Evolutionary conservation across 2,113 vertebrate species (phyloP).

Genomic region (Calypte anna): DNA sequence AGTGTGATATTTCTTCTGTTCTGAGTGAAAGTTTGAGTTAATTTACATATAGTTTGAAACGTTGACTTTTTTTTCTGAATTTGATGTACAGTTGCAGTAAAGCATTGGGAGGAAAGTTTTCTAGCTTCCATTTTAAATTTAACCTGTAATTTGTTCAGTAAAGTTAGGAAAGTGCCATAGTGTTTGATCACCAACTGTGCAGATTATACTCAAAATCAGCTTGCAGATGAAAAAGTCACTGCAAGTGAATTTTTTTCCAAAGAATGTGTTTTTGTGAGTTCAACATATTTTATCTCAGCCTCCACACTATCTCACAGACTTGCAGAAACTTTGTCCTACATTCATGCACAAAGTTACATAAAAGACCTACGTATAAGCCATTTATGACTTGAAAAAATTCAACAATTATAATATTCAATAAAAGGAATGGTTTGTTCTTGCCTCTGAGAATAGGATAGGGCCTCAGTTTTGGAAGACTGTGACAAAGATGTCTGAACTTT

Average conservation of each 20-base stretch:
- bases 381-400: not conserved
- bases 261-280: rapidly evolving
- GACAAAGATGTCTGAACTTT: not conserved
- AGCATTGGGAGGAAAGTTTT: not conserved
- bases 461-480: rapidly evolving
- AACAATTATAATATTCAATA: not conserved
- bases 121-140: not conserved
- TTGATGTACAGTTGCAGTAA: not conserved
- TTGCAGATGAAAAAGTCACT: not conserved
- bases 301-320: not conserved
- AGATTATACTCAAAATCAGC: not conserved
- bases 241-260: not conserved
- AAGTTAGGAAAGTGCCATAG: not conserved
- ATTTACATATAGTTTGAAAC: not conserved
- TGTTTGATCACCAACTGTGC: not conserved
- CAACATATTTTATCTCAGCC: rapidly evolving
- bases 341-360: not conserved
- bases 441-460: not conserved
- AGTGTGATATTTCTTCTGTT: not conserved
- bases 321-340: not conserved
- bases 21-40: not conserved
- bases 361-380: not conserved
- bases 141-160: not conserved
- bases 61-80: not conserved
- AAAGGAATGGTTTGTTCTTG: rapidly evolving